Evolutionary conservation across 2,888 invertebrate species (phyloP).

Genomic region (Amitus sp.): DNA sequence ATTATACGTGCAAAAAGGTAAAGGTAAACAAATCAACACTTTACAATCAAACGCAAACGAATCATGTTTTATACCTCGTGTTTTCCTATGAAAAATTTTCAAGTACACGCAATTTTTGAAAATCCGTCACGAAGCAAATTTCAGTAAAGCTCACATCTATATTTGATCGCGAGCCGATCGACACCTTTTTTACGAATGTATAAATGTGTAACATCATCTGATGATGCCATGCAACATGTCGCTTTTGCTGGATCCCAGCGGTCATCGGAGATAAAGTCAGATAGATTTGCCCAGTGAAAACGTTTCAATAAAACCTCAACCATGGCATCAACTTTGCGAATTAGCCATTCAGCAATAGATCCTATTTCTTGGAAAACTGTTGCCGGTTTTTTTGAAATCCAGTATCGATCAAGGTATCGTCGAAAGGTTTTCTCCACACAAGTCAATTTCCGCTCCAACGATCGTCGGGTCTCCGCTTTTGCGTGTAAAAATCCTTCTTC

Average conservation of each 20-base stretch:
- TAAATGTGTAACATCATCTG: constrained; percentile 5
- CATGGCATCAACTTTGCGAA: no score
- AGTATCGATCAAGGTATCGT: no score
- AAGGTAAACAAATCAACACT: not conserved
- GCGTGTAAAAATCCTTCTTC: not conserved
- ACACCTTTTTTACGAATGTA: constrained; percentile 7
- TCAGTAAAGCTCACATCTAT: constrained; percentile 2
- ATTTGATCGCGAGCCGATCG: not conserved
- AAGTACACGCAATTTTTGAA: not conserved
- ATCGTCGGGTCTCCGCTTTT: no score
- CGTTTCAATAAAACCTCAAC: no score
- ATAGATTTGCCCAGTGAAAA: no score
- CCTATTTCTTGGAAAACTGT: no score
- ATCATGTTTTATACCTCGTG: not conserved
- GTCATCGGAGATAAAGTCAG: no score
- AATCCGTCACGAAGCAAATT: constrained; percentile 6
- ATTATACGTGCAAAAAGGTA: not conserved
- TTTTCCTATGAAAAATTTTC: not conserved
- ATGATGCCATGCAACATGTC: constrained; percentile 6
- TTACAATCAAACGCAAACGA: not conserved
- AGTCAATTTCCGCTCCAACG: no score
- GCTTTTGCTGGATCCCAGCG: no score
- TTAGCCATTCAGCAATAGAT: no score
- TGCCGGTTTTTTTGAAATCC: no score
- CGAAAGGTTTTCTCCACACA: no score